Evolutionary conservation across 2,113 vertebrate species (phyloP).

Genomic region (Leucopsar rothschildi): DNA sequence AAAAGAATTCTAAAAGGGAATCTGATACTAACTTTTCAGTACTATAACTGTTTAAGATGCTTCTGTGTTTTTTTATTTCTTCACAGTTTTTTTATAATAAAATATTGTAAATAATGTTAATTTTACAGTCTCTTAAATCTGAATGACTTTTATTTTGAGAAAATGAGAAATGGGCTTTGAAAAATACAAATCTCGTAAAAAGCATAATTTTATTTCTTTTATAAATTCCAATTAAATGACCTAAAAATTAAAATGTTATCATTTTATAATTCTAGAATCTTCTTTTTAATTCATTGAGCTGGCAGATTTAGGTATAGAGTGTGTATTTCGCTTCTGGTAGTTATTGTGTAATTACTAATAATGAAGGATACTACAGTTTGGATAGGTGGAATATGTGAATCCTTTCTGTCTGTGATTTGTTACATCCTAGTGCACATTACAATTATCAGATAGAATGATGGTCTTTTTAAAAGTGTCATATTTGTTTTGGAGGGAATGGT

Average conservation of each 20-base stretch:
- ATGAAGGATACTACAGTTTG: slow-evolving; percentile 81
- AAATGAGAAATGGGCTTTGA: slow-evolving; percentile 35
- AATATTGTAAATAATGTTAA: slow-evolving; percentile 45
- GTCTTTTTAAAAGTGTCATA: background rate
- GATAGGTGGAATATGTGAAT: slow-evolving; percentile 67
- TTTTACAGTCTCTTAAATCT: slow-evolving; percentile 30
- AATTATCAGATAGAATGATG: background rate
- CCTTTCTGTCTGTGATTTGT: background rate
- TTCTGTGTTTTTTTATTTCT: slow-evolving; percentile 18
- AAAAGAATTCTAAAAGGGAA: background rate
- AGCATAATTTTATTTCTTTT: slow-evolving; percentile 49
- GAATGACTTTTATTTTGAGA: slow-evolving; percentile 39
- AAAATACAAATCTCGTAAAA: slow-evolving; percentile 59
- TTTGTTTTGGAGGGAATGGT: background rate
- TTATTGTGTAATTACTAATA: slow-evolving; percentile 83
- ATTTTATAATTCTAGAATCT: slow-evolving; percentile 83
- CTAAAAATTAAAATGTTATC: slow-evolving; percentile 70
- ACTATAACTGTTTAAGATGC: background rate
- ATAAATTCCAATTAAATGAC: slow-evolving; percentile 54
- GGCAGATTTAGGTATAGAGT: slow-evolving; percentile 82
- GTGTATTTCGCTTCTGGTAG: slow-evolving; percentile 82
- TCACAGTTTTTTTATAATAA: slow-evolving; percentile 29
- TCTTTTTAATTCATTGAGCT: slow-evolving; percentile 90
- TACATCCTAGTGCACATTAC: background rate
- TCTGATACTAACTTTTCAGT: background rate